Base-by-base conservation (phyloP, 2,888 invertebrate species). In the Cloeon dipterum region DNA sequence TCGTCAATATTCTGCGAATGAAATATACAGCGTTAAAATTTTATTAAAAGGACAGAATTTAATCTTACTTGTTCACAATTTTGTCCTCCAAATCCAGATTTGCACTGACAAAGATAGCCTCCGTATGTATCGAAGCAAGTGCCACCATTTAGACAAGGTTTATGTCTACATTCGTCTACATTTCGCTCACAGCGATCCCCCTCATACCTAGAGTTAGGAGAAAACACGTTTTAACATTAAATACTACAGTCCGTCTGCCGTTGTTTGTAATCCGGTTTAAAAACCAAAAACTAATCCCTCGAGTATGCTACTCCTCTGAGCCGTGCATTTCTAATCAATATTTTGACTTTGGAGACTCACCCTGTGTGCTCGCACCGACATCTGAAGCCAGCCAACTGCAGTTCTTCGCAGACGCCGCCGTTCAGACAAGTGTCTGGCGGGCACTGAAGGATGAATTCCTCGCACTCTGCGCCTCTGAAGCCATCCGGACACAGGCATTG, bases 61-160 rank as follows among this genome's bases (percentile, higher is more conserved):
- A 17, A 17, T 52, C 57, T 55, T 48, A 72, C 72, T 51, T 62
- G 59, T 49, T 81, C 75, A 52, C 86, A 86, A 43, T 74, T 70
- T 41, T 68, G 68, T 19, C 86, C 86, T 38, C 71, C 74, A 59
- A 73, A 85, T n/a, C 81, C 81, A 10, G 67, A 62, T 38, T 62
- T 63, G 55, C 86, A 86, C 47, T 74, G 72, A 53, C 86, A 86
- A 44, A 72, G 61, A 50, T 70, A 86, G 36, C 73, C 64, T 11
- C 83, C 83, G 54, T 82, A 82, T 38, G 72, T 78, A 56, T 83
- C 79, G 55, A 73, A 81, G 57, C 85, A 85, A 32, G 66, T 63
- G 19, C 81, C 83, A 43, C 69, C 68, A 45, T 81, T 78, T 34
- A 65, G 51, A 47, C 76, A 77, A 13, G 81, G 79, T 44, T 60